Conservation (phyloP, 2,888 invertebrate species). For the Argyra leucocephala region DNA sequence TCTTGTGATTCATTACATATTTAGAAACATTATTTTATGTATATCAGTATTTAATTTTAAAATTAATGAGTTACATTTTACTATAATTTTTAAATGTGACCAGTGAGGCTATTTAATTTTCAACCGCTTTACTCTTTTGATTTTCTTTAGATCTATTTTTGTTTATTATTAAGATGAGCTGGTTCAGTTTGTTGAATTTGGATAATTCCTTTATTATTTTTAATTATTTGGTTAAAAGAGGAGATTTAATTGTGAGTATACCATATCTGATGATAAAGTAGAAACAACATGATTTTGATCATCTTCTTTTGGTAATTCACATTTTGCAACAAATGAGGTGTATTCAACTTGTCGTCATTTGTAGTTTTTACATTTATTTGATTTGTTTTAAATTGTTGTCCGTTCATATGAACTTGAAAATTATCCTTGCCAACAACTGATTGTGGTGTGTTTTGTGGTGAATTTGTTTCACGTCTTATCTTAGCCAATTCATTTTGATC, state of each 20-base stretch:
- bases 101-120: too few species aligned
- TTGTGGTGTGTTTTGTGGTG: constrained; percentile 13
- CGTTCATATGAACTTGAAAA: constrained; percentile 59
- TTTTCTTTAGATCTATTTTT: too few species aligned
- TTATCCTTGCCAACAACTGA: constrained; percentile 51
- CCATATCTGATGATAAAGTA: constrained; percentile 72
- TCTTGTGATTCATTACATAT: too few species aligned
- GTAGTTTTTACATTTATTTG: constrained; percentile 62
- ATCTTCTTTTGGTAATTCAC: constrained; percentile 58
- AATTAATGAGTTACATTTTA: too few species aligned
- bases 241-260: constrained; percentile 64
- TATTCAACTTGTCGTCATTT: constrained; percentile 59
- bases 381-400: constrained; percentile 59
- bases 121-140: too few species aligned
- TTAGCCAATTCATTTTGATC: constrained; percentile 18
- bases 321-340: constrained; percentile 69
- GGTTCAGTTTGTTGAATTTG: constrained; percentile 57
- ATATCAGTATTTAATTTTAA: too few species aligned
- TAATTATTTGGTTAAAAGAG: constrained; percentile 40
- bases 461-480: background rate
- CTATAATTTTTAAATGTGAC: too few species aligned
- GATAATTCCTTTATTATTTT: constrained; percentile 47
- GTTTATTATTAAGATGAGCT: constrained; percentile 28
- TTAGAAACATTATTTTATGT: too few species aligned
- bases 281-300: constrained; percentile 64